Percentiles rank a stretch among this genome's conserved stretches.
Evolutionary conservation across 2,113 vertebrate species (phyloP).

Genomic region (Trinectes maculatus): DNA sequence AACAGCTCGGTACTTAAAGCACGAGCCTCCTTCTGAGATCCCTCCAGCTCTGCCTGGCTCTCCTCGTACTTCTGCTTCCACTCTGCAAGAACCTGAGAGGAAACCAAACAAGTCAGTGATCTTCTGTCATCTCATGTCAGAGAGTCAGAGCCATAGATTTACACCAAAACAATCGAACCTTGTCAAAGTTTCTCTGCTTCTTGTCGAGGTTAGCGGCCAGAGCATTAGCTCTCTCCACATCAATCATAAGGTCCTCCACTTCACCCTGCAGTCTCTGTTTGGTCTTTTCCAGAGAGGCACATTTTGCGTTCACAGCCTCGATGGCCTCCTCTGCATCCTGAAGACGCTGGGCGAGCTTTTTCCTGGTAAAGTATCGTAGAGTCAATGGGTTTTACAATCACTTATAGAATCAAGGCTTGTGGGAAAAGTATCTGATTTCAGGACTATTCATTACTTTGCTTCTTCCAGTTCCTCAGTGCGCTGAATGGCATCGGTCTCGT

Average conservation of each 20-base stretch:
- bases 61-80: conserved; percentile 88
- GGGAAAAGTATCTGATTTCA: conserved; percentile 2
- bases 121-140: not conserved
- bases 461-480: conserved; percentile 77
- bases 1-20: conserved; percentile 80
- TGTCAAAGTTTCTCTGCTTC: conserved; percentile 88
- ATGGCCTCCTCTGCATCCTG: conserved; percentile 79
- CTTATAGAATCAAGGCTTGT: not conserved
- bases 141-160: not conserved
- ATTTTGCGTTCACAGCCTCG: conserved; percentile 83
- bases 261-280: conserved; percentile 80
- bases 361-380: conserved; percentile 73
- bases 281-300: conserved; percentile 90
- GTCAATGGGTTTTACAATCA: conserved; percentile 24
- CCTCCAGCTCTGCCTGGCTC: conserved; percentile 83
- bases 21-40: conserved; percentile 82
- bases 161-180: conserved; percentile 31
- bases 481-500: conserved; percentile 75
- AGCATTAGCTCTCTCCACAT: conserved; percentile 77
- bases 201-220: conserved; percentile 78
- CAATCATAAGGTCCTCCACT: conserved; percentile 79
- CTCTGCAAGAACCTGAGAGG: conserved; percentile 81
- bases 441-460: conserved; percentile 55
- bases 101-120: not conserved
- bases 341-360: conserved; percentile 89